Base-by-base conservation (phyloP, 2,797 vertebrate genomes). In the Monodelphis domestica region DNA sequence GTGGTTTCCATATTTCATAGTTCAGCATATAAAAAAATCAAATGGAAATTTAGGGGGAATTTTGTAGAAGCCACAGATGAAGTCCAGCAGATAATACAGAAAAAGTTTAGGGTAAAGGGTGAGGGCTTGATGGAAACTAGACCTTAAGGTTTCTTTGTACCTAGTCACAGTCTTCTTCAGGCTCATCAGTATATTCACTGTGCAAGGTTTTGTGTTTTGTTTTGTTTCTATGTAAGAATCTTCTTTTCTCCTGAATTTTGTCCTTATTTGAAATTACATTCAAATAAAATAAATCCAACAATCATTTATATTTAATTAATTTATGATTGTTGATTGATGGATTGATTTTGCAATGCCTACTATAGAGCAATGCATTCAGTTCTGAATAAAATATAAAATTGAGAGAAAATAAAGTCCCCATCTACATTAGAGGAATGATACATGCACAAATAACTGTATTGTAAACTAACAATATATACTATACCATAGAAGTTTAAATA, bases 91-190 rank as follows among this genome's bases (percentile, higher is more conserved):
- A n/a, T n/a, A n/a, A n/a, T n/a, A n/a, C n/a, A n/a, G n/a, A n/a
- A n/a, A n/a, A n/a, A n/a, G n/a, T n/a, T 12, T 33, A 50, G 9
- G 38, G 38, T 38, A 26, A 84, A 50, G 3, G 3, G 21, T 38
- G 38, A 45, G 45, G 70, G 24, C 24, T 26, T 84, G 21, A 3
- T 50, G 24, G 21, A 26, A 84, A 54, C 63, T 93, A 63, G 78
- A 90, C 10, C 88, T 94, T 59, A 9, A 5, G 30, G 28, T 88
- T 96, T 92, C 78, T 88, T 89, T 87, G 87, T 63, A 87, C 33
- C 51, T 54, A 55, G 92, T 95, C 56, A 38, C 29, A n/a, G 50
- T 94, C 51, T 92, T 17, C 38, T 53, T 89, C 51, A 89, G 53
- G 53, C 15, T 92, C 33, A 88, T 57, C 55, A 91, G 29, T n/a